Conservation (phyloP, 2,797 vertebrate species). For the Spinus olivaceus region DNA sequence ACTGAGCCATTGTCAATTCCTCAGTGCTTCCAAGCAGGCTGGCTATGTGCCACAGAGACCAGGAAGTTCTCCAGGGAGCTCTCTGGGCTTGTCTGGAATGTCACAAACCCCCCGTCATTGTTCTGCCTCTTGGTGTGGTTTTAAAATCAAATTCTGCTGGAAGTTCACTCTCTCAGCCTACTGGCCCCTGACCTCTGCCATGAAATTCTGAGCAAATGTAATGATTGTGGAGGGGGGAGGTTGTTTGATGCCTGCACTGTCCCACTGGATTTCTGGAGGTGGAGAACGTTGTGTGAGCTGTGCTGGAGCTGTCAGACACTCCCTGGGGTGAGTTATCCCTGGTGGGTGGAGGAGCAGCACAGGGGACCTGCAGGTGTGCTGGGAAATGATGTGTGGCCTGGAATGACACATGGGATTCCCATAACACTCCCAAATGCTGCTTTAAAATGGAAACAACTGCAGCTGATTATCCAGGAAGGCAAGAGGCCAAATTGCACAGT, state of each 20-base stretch:
- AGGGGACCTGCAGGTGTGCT: background rate
- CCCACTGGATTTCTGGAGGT: background rate
- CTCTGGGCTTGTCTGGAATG: constrained; percentile 21
- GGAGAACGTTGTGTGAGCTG: background rate
- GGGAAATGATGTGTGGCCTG: background rate
- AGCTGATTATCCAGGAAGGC: background rate
- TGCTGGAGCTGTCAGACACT: background rate
- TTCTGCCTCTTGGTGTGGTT: background rate
- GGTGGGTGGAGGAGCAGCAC: background rate
- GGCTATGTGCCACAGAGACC: background rate
- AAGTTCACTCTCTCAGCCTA: background rate
- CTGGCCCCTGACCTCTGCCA: background rate
- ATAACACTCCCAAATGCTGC: background rate
- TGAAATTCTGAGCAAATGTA: background rate
- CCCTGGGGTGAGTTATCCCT: background rate
- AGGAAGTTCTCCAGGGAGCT: background rate
- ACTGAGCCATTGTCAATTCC: background rate
- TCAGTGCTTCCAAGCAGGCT: background rate
- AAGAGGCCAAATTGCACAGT: background rate
- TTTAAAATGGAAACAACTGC: background rate
- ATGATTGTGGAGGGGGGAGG: background rate
- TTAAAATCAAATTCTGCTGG: background rate
- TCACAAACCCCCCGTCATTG: background rate
- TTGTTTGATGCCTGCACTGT: background rate
- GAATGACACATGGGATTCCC: background rate